Evolutionary conservation across 2,797 vertebrate species (phyloP), one percentile per base, ranked within the genome.

Genomic region (Sebastes baramenuke): DNA sequence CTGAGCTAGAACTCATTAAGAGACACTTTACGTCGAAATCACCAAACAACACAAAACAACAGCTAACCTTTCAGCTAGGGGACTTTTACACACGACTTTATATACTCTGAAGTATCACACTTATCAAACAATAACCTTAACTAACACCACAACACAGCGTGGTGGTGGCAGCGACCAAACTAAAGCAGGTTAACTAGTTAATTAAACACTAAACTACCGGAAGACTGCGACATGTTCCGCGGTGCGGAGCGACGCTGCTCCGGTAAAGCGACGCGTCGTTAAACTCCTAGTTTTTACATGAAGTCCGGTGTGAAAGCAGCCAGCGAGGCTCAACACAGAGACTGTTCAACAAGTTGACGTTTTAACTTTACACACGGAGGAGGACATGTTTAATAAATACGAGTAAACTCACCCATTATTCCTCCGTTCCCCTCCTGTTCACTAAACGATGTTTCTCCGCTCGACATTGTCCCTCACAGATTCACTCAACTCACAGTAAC

Each of bases 401-500:
- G 13, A 27, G 3, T 22, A 64, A 64, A 92, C 95, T 94, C 88
- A 96, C 95, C 95, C 95, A 96, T 96, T 75, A 89, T 90, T 75
- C 84, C 93, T 91, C 93, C 94, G 95, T 91, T 95, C 91, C 84
- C 76, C 79, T 90, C 86, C 83, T 91, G 93, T 80, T 95, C 95
- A 91, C 92, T 86, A 82, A 89, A 85, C 34, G 34, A 36, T 88
- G 90, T 89, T 79, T 91, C 94, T 89, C 87, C 91, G 93, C 89
- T 83, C 91, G 94, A 96, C 92, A 97, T 96, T 88, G 87, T 94
- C 91, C 92, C 93, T 92, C 88, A 80, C 86, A 87, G 85, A 92
- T 89, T 87, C 92, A 13, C 84, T 69, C 42, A 46, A 46, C 93
- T 90, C 89, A 34, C 64, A 8, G 38, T 42, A 6, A 42, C 38